These are phyloP conservation scores for Chaetops frenatus DNA, from an alignment of 2,113 vertebrate genomes.

Conservation along the genomic window DNA sequence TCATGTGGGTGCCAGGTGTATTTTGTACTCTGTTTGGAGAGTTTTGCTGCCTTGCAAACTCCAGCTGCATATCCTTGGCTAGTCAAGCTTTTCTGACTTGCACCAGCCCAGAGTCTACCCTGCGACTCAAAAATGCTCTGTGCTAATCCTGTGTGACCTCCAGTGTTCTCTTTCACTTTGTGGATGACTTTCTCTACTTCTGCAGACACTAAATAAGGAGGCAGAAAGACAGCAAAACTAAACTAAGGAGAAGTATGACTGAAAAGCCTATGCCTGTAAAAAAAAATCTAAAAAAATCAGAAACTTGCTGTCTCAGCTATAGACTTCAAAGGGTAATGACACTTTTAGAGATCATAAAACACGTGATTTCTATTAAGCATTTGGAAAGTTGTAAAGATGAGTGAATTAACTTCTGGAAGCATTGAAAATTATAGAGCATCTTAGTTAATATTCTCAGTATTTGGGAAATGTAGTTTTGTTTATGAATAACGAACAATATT, in stretches of 20 bases:
- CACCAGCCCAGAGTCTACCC: not conserved
- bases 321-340: not conserved
- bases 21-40: not conserved
- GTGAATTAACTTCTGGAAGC: not conserved
- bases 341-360: not conserved
- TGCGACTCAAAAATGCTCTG: not conserved
- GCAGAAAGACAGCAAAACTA: not conserved
- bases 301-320: not conserved
- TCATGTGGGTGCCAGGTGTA: not conserved
- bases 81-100: not conserved
- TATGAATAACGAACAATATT: not conserved
- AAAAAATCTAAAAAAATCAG: not conserved
- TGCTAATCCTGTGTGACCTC: not conserved
- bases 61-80: not conserved
- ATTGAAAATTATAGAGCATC: not conserved
- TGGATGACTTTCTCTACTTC: not conserved
- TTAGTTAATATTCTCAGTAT: not conserved
- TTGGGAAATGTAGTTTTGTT: not conserved
- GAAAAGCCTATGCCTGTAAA: not conserved
- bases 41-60: not conserved
- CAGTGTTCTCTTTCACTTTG: not conserved
- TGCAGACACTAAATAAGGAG: not conserved
- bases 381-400: not conserved
- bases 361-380: not conserved
- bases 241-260: not conserved